phyloP scores from a whole-genome alignment of 1,140 invertebrate species.

The Portunus trituberculatus region DNA sequence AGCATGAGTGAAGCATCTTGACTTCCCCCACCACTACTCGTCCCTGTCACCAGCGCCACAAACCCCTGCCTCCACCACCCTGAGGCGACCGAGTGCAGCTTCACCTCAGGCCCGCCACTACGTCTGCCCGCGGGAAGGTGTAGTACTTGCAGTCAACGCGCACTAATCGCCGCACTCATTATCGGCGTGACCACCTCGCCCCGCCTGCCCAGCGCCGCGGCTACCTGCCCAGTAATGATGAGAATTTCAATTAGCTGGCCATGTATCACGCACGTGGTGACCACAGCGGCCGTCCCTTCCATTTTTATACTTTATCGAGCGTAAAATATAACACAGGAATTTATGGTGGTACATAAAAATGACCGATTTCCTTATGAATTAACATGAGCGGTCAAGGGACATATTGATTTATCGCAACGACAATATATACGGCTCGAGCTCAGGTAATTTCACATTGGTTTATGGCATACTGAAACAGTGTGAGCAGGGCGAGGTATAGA shows the following conservation, averaged over 20 bases:
- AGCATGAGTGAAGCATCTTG: background rate
- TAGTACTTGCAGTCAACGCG: background rate
- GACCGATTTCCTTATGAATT: slow-evolving; percentile 72
- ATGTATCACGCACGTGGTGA: slow-evolving; percentile 38
- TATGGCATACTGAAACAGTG: background rate
- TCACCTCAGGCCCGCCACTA: background rate
- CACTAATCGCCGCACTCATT: background rate
- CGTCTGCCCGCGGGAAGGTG: background rate
- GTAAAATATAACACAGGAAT: slow-evolving; percentile 65
- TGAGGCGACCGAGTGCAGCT: background rate
- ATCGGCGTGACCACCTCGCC: background rate
- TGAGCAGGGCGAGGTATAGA: background rate
- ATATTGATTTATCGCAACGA: slow-evolving; percentile 57
- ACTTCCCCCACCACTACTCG: background rate
- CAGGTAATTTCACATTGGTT: slow-evolving; percentile 55
- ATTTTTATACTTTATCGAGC: slow-evolving; percentile 71
- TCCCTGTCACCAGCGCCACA: no score
- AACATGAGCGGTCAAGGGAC: slow-evolving; percentile 66
- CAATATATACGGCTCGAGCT: slow-evolving; percentile 30
- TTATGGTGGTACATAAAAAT: slow-evolving; percentile 65
- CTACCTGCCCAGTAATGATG: slow-evolving; percentile 13
- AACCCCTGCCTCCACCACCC: no score
- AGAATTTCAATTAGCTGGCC: slow-evolving; percentile 55
- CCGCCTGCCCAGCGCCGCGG: background rate
- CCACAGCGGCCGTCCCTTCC: slow-evolving; percentile 45